Evolutionary conservation across 2,888 invertebrate species (phyloP), one percentile per base, ranked within the genome.

Genomic region (Diarsia dahlii): DNA sequence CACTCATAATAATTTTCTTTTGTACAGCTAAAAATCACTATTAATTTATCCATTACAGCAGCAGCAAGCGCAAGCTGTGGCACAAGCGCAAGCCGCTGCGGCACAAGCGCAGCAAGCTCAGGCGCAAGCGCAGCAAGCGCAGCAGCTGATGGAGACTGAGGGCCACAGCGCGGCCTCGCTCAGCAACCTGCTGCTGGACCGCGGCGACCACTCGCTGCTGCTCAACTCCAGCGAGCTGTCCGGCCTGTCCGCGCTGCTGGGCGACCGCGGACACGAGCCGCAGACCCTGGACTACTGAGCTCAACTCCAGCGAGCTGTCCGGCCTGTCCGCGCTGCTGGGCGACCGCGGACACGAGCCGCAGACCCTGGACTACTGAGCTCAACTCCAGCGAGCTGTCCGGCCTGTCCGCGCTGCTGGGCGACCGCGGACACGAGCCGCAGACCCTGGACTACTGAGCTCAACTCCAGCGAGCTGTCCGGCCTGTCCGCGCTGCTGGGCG

Each of bases 201-300:
- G 89, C 72, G 92, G 87, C 10, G 90, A 87, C 2, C 78, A n/a
- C 28, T 46, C 86, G 15, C 92, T 95, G 71, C 94, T 93, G 78
- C 93, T 97, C 58, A 95, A 95, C 88, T 97, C 97, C 2, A 94
- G 95, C 76, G 97, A 97, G 82, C 94, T 97, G 76, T 96, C 97
- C 71, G 96, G 95, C 62, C 91, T 97, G 50, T 89, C 91, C 67
- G 87, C 89, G 77, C 88, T 93, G 54, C 86, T 83, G 63, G 82
- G 82, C 34, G 85, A 82, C 2, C 85, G 85, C 5, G 1, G 13
- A 0, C 45, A 18, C 3, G 81, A 80, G 45, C 45, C 69, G 34
- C 81, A 74, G 68, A 28, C 28, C 2, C 28, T 28, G 28, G 28
- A n/a, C n/a, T n/a, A n/a, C n/a, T n/a, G n/a, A n/a, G 78, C 93